Evolutionary conservation across 37 sponge, comb jelly and placozoan genomes (phyloP).

Genomic region (Geodia barretti): DNA sequence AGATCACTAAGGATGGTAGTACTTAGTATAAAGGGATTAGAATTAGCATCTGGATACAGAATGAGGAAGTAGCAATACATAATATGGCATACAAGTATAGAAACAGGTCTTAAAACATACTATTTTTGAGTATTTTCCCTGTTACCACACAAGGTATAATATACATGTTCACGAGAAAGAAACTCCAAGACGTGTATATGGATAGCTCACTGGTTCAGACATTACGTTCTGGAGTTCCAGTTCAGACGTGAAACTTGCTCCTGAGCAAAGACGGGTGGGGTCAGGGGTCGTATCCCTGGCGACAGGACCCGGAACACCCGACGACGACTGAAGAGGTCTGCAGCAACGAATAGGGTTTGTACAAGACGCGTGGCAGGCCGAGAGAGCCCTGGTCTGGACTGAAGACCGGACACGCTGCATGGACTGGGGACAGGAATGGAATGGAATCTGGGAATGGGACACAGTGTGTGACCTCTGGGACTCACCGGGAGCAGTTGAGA

Average conservation of each 20-base stretch:
- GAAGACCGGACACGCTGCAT: not conserved
- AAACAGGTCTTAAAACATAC: too few relatives aligned
- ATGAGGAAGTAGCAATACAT: too few relatives aligned
- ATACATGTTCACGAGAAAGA: not conserved
- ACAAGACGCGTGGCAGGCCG: constrained; percentile 8
- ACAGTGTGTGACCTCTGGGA: not conserved
- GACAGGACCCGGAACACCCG: not conserved
- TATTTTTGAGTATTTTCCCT: too few relatives aligned
- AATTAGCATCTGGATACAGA: too few relatives aligned
- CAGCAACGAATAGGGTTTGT: not conserved
- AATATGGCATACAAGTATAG: too few relatives aligned
- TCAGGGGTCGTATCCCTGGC: not conserved
- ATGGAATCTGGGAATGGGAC: not conserved
- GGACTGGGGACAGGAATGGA: not conserved
- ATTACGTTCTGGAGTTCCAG: not conserved
- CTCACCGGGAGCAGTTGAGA: constrained; percentile 29
- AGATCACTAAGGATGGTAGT: too few relatives aligned
- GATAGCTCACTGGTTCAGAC: not conserved
- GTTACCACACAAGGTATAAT: too few relatives aligned
- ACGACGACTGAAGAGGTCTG: not conserved
- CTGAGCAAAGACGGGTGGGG: not conserved
- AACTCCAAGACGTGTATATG: not conserved
- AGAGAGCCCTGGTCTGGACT: constrained; percentile 4
- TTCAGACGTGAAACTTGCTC: not conserved
- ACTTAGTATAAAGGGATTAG: too few relatives aligned